Evolutionary conservation across 2,888 invertebrate species (phyloP).

Genomic region (Diachrysia chrysitis): DNA sequence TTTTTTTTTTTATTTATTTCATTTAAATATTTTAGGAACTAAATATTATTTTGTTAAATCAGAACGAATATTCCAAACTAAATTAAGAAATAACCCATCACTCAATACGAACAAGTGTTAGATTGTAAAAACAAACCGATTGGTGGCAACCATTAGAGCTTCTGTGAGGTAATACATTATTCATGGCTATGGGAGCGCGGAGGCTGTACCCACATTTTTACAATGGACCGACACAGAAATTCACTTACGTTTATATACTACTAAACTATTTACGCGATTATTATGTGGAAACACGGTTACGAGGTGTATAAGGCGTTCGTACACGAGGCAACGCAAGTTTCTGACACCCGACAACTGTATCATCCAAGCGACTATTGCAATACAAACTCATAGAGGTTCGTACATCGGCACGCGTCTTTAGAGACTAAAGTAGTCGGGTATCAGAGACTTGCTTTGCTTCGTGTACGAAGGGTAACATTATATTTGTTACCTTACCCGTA

Average conservation of each 20-base stretch:
- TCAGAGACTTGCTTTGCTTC: not conserved
- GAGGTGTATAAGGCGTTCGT: conserved; percentile 26
- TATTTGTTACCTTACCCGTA: not conserved
- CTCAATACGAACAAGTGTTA: conserved; percentile 38
- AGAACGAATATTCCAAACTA: not conserved
- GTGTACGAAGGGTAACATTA: not conserved
- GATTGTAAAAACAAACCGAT: conserved; percentile 48
- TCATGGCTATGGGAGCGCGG: conserved; percentile 49
- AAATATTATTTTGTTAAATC: not conserved
- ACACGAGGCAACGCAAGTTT: too few relatives aligned
- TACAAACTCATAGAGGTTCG: too few relatives aligned
- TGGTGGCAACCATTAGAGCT: conserved; percentile 57
- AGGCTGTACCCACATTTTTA: conserved; percentile 61
- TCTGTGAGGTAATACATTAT: conserved; percentile 61
- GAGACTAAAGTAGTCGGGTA: too few relatives aligned
- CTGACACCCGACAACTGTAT: too few relatives aligned
- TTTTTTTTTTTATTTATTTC: too few relatives aligned
- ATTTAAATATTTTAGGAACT: too few relatives aligned
- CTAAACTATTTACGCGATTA: conserved; percentile 54
- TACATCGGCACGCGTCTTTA: too few relatives aligned
- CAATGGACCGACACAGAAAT: conserved; percentile 67
- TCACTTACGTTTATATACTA: conserved; percentile 67
- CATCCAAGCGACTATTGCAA: too few relatives aligned
- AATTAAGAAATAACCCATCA: conserved; percentile 9
- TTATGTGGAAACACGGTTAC: conserved; percentile 33